Evolutionary conservation across 2,888 invertebrate species (phyloP).

Genomic region (Plagodis pulveraria): DNA sequence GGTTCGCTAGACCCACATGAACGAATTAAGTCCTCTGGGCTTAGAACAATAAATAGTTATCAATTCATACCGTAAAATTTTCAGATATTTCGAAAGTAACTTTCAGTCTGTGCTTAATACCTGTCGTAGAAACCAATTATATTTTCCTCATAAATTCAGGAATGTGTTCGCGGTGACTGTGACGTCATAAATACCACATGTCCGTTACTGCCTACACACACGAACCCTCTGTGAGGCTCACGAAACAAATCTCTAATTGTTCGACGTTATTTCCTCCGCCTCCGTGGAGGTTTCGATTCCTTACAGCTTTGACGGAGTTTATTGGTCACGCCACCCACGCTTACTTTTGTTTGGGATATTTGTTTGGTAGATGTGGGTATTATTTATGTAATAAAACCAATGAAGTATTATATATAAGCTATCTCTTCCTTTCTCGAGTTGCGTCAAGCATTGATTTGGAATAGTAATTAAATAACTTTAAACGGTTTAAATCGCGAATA

Average conservation of each 20-base stretch:
- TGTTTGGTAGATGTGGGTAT: too few relatives aligned
- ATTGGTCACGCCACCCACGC: conserved; percentile 5
- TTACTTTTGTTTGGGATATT: not conserved
- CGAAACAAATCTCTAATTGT: conserved; percentile 43
- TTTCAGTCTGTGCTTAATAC: not conserved
- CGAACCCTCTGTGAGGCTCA: conserved; percentile 31
- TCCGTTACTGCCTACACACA: conserved; percentile 42
- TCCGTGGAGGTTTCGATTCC: conserved; percentile 13
- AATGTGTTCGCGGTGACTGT: conserved; percentile 13
- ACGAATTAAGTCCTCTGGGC: too few relatives aligned
- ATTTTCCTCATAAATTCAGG: conserved; percentile 9
- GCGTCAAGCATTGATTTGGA: too few relatives aligned
- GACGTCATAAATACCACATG: conserved; percentile 40
- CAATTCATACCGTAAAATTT: not conserved
- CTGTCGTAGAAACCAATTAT: conserved; percentile 26
- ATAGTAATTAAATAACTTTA: too few relatives aligned
- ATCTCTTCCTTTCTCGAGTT: too few relatives aligned
- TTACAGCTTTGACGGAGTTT: conserved; percentile 7
- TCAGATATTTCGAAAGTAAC: not conserved
- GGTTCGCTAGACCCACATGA: too few relatives aligned
- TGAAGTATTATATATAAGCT: too few relatives aligned
- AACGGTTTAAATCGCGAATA: too few relatives aligned
- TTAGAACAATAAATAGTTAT: too few relatives aligned
- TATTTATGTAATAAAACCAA: too few relatives aligned
- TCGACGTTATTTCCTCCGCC: conserved; percentile 35